Evolutionary conservation across 2,888 invertebrate species (phyloP), one percentile per base, ranked within the genome.

Genomic region (Cantharis rufa): DNA sequence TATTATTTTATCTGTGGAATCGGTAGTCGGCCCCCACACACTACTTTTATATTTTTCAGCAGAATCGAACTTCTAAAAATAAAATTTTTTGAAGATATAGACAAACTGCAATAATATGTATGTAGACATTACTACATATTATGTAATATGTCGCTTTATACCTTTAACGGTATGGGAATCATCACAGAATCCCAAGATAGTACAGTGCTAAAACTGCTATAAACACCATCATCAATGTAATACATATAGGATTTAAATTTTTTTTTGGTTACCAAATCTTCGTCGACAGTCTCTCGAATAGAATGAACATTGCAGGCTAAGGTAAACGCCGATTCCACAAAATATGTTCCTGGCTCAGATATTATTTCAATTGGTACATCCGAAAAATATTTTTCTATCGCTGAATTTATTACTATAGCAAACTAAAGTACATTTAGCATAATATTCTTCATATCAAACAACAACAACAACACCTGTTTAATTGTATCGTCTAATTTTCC

Each of bases 161-260:
- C 91, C 88, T 92, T 90, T 11, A 96, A 89, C 24, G 94, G 93
- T 76, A 91, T 86, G 2, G 96, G 77, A 62, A 63, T 62, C 32
- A 21, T 27, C 5, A 69, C 32, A n/a, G 63, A 4, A 21, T 77
- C 27, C 27, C 48, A 61, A 7, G 74, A 73, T 11, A 77, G 94
- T 71, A 89, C 89, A 10, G 96, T 95, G 61, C 91, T 99, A 91
- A 99, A 99, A 76, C 98, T 98, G 74, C 98, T 98, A 89, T 99
- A 99, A 77, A 99, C 97, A 7, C 99, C 99, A 89, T 99, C 99
- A 89, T 99, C 99, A 85, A 99, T 94, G 90, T 98, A 99, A 89
- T 99, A 99, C 98, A 98, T 98, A 87, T 91, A 89, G 82, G 90
- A 89, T 16, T 87, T 85, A 7, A 86, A 66, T 66, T 70, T 63